Evolutionary conservation across 2,113 vertebrate species (phyloP).

Genomic region (Micromys minutus): DNA sequence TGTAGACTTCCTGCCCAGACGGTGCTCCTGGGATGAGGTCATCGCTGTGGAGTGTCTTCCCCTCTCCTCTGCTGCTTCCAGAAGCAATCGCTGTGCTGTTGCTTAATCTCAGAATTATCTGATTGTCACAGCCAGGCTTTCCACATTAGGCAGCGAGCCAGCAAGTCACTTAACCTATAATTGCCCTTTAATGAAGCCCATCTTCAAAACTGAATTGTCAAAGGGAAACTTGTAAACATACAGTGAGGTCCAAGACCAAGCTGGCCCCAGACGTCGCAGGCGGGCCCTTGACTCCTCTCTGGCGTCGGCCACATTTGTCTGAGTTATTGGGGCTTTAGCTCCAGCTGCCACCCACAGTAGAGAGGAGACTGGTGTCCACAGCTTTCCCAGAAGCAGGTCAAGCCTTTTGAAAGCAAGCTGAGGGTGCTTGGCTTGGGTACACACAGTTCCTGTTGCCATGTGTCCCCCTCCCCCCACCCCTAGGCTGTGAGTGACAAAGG

Average conservation of each 20-base stretch:
- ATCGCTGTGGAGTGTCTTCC: conserved; percentile 48
- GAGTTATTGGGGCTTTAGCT: not conserved
- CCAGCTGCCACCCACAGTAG: not conserved
- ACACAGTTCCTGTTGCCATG: not conserved
- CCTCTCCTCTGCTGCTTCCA: conserved; percentile 62
- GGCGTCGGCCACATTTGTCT: conserved; percentile 56
- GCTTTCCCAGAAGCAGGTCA: accelerated
- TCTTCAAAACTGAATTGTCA: conserved; percentile 76
- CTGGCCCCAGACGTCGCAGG: not conserved
- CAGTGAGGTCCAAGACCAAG: not conserved
- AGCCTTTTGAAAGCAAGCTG: not conserved
- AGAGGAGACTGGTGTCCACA: not conserved
- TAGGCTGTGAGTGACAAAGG: accelerated
- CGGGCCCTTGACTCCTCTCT: conserved; percentile 53
- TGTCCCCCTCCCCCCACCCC: accelerated
- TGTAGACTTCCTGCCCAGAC: conserved; percentile 64
- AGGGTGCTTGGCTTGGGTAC: not conserved
- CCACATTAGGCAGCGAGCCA: conserved; percentile 75
- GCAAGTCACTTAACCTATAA: conserved; percentile 84
- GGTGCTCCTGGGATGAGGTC: conserved; percentile 69
- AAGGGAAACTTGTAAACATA: conserved; percentile 70
- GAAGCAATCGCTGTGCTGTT: conserved; percentile 68
- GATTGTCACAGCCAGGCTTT: conserved; percentile 78
- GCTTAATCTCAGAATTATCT: conserved; percentile 77
- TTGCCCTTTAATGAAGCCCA: conserved; percentile 79